Evolutionary conservation across 1,140 invertebrate genomes (phyloP), one percentile per base, ranked within the genome.

Genomic region (Drosophila varians): DNA sequence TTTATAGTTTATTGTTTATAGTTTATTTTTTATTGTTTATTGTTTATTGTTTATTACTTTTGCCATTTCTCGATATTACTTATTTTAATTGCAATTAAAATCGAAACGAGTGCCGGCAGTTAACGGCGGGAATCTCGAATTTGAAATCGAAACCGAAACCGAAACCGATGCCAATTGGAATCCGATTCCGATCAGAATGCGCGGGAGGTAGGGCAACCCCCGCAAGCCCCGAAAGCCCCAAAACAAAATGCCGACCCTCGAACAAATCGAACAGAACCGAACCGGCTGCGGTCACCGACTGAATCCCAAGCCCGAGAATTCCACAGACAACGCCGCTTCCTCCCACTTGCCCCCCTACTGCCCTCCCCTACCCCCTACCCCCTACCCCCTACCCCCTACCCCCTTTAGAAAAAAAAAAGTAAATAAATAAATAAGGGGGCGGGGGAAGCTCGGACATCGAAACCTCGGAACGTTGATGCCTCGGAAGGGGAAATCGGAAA

Each of bases 71-170:
- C 56, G 31, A 49, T 58, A 52, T 66, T 77, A 61, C 47, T 54
- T 72, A 76, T 68, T 58, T 58, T 77, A 83, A 80, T 77, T 80
- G 79, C 73, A 82, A 80, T 80, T 82, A 68, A 82, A 80, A 43
- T 11, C 61, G 60, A 58, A n/a, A 43, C 51, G 40, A 74, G 42
- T 26, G 54, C 19, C 25, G 47, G 26, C 42, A 40, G 40, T 45
- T 62, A 60, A 23, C 48, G 6, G n/a, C 45, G 12, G n/a, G n/a
- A n/a, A n/a, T n/a, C n/a, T n/a, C n/a, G n/a, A n/a, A n/a, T n/a
- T n/a, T n/a, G n/a, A 8, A 47, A 47, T 47, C 23, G 45, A 11
- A 18, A 9, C 6, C 16, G 12, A 38, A 38, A 14, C 6, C 28
- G 28, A 31, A 31, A 31, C 36, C 36, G 12, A 12, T 38, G 12